Conservation (phyloP, 2,113 vertebrate species). For the Anarrhichthys ocellatus region DNA sequence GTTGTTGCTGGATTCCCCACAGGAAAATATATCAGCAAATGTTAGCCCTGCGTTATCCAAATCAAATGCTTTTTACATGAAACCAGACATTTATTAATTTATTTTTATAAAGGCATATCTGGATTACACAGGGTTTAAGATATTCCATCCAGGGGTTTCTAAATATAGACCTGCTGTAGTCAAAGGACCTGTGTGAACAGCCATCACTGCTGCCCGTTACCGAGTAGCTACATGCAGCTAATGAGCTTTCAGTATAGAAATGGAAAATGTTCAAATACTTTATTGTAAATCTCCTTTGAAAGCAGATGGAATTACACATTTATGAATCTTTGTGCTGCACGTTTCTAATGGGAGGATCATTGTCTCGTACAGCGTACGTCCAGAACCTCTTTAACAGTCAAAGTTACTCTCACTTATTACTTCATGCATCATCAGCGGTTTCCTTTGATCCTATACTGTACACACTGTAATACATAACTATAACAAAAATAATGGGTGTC, state of each 20-base stretch:
- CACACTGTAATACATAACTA: too few relatives aligned
- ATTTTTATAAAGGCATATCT: neutral
- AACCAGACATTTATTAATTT: neutral
- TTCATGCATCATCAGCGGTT: neutral
- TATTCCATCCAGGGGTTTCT: conserved; percentile 3
- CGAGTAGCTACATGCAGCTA: neutral
- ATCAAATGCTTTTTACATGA: neutral
- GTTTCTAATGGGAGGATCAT: neutral
- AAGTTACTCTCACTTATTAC: neutral
- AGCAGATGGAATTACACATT: neutral
- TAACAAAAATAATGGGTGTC: too few relatives aligned
- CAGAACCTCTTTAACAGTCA: neutral
- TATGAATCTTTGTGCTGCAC: neutral
- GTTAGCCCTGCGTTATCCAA: conserved; percentile 16
- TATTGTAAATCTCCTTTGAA: neutral
- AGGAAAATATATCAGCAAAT: conserved; percentile 20
- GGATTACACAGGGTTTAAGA: conserved; percentile 24
- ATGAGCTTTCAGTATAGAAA: neutral
- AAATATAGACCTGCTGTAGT: conserved; percentile 30
- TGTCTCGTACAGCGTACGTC: neutral
- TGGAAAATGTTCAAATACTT: neutral
- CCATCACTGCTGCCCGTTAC: neutral
- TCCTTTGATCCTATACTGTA: too few relatives aligned
- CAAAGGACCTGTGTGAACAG: conserved; percentile 1
- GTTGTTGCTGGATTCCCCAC: conserved; percentile 6